These are phyloP conservation scores for Gallinago jamesoni DNA, from an alignment of 2,113 vertebrate genomes.

Conservation along the genomic window DNA sequence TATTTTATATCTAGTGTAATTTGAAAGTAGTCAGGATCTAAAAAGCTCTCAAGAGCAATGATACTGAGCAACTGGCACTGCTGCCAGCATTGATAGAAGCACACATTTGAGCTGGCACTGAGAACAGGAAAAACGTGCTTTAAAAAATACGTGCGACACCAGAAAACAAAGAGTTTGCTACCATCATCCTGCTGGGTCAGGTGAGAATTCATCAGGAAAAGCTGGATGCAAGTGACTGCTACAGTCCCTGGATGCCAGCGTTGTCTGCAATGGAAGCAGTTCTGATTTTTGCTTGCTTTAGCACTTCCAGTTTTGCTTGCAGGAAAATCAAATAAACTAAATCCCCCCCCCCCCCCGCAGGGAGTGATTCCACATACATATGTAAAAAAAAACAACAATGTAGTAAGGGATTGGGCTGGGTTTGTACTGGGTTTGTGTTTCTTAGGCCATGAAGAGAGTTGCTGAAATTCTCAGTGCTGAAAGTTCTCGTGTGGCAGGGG, in stretches of 20 bases:
- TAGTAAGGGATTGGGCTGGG: not conserved
- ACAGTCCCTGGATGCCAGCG: not conserved
- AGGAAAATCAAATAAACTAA: not conserved
- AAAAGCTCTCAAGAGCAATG: not conserved
- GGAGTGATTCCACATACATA: not conserved
- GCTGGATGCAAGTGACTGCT: not conserved
- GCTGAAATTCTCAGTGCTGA: not conserved
- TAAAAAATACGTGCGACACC: not conserved
- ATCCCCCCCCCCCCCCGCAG: not conserved
- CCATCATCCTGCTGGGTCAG: not conserved
- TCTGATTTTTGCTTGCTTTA: not conserved
- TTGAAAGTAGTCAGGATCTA: slow-evolving; percentile 6
- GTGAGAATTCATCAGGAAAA: not conserved
- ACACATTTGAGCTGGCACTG: not conserved
- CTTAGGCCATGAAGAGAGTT: not conserved
- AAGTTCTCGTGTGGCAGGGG: not conserved
- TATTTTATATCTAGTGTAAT: not conserved
- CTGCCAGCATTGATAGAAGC: not conserved
- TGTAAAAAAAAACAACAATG: not conserved
- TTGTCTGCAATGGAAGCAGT: not conserved
- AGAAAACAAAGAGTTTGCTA: not conserved
- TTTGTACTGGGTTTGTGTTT: not conserved
- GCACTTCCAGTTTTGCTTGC: not conserved
- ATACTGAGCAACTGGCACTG: not conserved
- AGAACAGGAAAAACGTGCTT: not conserved